Percentiles rank a stretch among this genome's conserved stretches.
Evolutionary conservation across 1,140 invertebrate genomes (phyloP).

Genomic region (Gerris buenoi): DNA sequence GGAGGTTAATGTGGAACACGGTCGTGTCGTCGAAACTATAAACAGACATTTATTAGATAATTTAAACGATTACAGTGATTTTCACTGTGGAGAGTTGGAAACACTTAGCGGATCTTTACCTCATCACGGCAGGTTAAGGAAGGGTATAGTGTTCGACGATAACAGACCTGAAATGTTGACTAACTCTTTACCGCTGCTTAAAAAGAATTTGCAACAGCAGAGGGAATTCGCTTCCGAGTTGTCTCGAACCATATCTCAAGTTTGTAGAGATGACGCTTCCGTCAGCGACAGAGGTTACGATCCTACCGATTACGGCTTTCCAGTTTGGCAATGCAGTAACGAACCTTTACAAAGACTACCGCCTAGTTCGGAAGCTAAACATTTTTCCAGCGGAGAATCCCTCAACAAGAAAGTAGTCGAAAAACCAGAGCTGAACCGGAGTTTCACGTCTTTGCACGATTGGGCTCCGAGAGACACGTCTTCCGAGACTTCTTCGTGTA

Average conservation of each 20-base stretch:
- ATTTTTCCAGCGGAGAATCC: not conserved
- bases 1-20: constrained; percentile 13
- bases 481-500: constrained; percentile 4
- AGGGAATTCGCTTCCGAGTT: constrained; percentile 6
- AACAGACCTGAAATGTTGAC: not conserved
- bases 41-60: constrained; percentile 26
- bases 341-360: not conserved
- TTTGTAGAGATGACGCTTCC: not conserved
- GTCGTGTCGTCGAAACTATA: constrained; percentile 28
- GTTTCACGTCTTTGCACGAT: constrained; percentile 4
- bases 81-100: constrained; percentile 17
- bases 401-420: not conserved
- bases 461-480: not conserved
- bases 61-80: constrained; percentile 12
- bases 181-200: constrained; percentile 4
- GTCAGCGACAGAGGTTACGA: not conserved
- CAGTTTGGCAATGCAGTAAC: not conserved
- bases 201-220: not conserved
- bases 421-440: not conserved
- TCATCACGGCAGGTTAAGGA: constrained; percentile 14
- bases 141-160: not conserved
- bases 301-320: not conserved
- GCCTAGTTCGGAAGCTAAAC: not conserved
- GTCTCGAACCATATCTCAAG: constrained; percentile 7
- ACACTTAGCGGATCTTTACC: constrained; percentile 20